Evolutionary conservation across 2,113 vertebrate genomes (phyloP), one percentile per base, ranked within the genome.

Genomic region (Hydropotes inermis): DNA sequence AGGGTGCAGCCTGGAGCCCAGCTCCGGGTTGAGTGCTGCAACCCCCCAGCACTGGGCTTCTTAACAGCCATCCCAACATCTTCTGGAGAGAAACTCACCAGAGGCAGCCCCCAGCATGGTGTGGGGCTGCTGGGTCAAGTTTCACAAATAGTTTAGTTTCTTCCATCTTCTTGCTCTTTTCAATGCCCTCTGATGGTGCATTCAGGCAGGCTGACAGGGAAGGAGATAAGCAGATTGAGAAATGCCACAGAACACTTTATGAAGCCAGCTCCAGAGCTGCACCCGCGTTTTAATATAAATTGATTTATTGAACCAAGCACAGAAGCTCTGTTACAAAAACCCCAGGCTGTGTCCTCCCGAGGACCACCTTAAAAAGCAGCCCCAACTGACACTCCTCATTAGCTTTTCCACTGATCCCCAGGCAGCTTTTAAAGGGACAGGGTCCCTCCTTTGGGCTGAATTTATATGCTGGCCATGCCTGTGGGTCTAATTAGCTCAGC

Each of bases 341-440:
- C 98, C 98, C 96, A 17, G 98, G 98, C 98, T 98, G 61, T 96
- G 95, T 97, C 98, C 98, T 98, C 98, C 81, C 23, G 97, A 98
- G 98, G 97, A 83, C 97, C 96, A 98, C 98, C 98, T 98, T 98
- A 99, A 98, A 99, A 98, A 99, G 98, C 98, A 99, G 98, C 97
- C 97, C 98, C 98, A 96, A 98, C 97, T 98, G 99, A 98, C 98
- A 98, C 86, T 98, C 96, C 98, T 99, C 98, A 98, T 99, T 99
- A 99, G 98, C 98, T 98, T 98, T 98, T 98, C 98, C 95, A 95
- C 96, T 0, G 91, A 98, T 99, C 98, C 98, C 98, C 98, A 93
- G 98, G 97, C 98, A 98, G 97, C 95, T 98, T 98, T 99, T 99
- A 99, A 99, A 99, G 98, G 98, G 98, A 98, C 98, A 99, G 97